Conservation (phyloP, 2,797 vertebrate species). For the Coilia nasus region DNA sequence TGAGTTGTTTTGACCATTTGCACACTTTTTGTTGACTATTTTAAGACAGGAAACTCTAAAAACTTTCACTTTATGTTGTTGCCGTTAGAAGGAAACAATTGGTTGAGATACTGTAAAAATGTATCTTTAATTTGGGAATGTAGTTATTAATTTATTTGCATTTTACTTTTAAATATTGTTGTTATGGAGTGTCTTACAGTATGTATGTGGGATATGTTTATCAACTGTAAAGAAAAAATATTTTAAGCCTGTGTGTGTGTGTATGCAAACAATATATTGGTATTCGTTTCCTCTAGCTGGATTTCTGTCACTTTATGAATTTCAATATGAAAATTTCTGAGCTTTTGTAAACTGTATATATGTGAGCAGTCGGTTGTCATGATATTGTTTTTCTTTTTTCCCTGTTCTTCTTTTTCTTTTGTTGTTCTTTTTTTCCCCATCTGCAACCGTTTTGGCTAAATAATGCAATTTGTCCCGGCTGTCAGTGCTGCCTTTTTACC, state of each 20-base stretch:
- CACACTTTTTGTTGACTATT: conserved; percentile 25
- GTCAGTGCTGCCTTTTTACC: conserved; percentile 20
- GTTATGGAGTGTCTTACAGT: conserved; percentile 42
- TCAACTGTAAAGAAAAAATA: conserved; percentile 35
- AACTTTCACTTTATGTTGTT: conserved; percentile 29
- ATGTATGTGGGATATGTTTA: conserved; percentile 36
- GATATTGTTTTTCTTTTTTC: neutral
- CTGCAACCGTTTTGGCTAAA: conserved; percentile 3
- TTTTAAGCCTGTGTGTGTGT: conserved; percentile 30
- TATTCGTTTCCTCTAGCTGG: conserved; percentile 26
- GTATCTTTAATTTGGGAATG: conserved; percentile 38
- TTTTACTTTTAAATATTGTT: conserved; percentile 46
- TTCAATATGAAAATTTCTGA: conserved; percentile 13
- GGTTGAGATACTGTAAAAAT: conserved; percentile 38
- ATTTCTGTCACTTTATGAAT: conserved; percentile 27
- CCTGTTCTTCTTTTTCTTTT: neutral
- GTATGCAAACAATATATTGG: conserved; percentile 29
- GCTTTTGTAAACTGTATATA: conserved; percentile 28
- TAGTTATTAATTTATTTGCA: conserved; percentile 29
- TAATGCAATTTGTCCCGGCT: conserved; percentile 15
- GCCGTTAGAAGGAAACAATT: conserved; percentile 28
- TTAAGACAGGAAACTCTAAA: conserved; percentile 19
- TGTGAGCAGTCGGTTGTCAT: conserved; percentile 40
- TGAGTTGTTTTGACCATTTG: conserved; percentile 23
- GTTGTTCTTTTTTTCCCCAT: neutral